Conservation (phyloP, 2,797 vertebrate genomes). For the Hypotaenidia philippensis region DNA sequence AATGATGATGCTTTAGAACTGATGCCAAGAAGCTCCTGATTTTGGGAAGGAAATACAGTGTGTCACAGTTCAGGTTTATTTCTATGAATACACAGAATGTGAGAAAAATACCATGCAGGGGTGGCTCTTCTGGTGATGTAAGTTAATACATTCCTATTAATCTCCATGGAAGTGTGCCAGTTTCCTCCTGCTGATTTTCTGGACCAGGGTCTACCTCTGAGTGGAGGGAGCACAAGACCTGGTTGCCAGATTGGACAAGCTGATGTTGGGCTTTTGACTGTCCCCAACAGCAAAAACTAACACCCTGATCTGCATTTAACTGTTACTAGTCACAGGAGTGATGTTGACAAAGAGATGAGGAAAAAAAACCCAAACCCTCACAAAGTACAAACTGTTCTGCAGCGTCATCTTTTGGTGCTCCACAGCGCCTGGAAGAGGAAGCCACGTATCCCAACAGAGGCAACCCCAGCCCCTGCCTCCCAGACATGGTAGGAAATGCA, state of each 20-base stretch:
- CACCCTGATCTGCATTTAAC: neutral
- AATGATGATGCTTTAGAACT: neutral
- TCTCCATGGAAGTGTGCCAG: neutral
- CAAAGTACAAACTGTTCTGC: neutral
- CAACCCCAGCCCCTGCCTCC: neutral
- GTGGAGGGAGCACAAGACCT: neutral
- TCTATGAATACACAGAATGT: neutral
- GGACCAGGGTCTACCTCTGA: neutral
- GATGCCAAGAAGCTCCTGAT: neutral
- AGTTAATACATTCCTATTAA: neutral
- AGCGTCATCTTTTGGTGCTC: neutral
- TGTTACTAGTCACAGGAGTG: rapidly evolving
- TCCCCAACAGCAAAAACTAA: neutral
- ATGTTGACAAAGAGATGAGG: neutral
- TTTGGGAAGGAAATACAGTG: neutral
- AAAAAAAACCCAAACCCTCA: neutral
- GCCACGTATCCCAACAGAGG: rapidly evolving
- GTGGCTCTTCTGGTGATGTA: neutral
- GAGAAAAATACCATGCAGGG: neutral
- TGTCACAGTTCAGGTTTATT: neutral
- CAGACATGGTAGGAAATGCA: neutral
- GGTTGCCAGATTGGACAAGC: neutral
- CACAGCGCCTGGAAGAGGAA: neutral
- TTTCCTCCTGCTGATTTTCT: neutral
- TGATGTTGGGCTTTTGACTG: neutral